Percentiles rank a stretch among this genome's conserved stretches.
These are phyloP conservation scores for Aspidoscelis tigris DNA, from an alignment of 2,113 vertebrate species.

Conservation along the genomic window DNA sequence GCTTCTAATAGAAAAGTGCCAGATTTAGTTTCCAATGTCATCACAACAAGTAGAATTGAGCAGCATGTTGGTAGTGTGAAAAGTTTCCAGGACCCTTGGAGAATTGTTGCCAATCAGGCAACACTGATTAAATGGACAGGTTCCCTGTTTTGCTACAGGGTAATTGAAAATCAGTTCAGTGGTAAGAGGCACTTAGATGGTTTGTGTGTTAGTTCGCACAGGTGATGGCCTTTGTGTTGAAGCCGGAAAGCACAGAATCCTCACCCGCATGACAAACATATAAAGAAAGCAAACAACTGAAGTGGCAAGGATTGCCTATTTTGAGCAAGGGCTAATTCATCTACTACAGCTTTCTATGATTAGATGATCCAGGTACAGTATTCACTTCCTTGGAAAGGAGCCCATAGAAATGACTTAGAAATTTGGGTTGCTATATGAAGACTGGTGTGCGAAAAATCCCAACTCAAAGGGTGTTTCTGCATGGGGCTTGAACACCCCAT, in stretches of 20 bases:
- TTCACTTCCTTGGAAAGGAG: too few relatives aligned
- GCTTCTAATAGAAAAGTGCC: neutral
- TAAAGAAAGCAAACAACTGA: too few relatives aligned
- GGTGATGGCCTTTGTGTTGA: neutral
- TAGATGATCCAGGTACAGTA: too few relatives aligned
- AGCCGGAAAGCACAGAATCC: neutral
- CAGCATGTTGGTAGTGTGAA: neutral
- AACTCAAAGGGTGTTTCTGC: too few relatives aligned
- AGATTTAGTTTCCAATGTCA: neutral
- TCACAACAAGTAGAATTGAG: neutral
- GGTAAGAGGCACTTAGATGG: neutral
- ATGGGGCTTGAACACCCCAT: too few relatives aligned
- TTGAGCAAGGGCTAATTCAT: too few relatives aligned
- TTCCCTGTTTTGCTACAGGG: neutral
- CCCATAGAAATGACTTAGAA: too few relatives aligned
- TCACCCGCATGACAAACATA: neutral
- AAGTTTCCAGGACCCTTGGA: neutral
- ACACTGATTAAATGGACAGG: neutral
- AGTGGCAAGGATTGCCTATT: too few relatives aligned
- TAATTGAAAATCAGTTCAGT: neutral
- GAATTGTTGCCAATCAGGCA: neutral
- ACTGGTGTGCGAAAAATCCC: too few relatives aligned
- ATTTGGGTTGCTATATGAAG: too few relatives aligned
- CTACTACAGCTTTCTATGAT: too few relatives aligned
- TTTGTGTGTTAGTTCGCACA: neutral